These are phyloP conservation scores for Aramus guarauna DNA, from an alignment of 2,113 vertebrate genomes.

Conservation along the genomic window DNA sequence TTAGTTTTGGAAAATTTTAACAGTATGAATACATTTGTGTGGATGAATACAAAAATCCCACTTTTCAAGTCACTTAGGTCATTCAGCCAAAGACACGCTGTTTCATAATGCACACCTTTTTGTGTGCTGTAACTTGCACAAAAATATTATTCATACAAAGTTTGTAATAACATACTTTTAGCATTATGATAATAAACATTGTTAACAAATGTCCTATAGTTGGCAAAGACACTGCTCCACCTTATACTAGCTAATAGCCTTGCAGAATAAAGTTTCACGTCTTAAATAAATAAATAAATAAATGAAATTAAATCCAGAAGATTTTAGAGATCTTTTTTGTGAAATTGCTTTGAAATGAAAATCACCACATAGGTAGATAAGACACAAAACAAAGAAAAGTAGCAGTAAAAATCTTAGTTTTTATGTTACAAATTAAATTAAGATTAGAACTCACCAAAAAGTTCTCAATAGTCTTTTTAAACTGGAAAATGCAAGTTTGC, in stretches of 20 bases:
- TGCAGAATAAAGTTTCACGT: conserved; percentile 56
- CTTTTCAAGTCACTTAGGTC: conserved; percentile 36
- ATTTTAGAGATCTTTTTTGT: conserved; percentile 31
- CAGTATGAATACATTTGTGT: conserved; percentile 21
- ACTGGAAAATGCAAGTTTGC: neutral
- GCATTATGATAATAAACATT: conserved; percentile 73
- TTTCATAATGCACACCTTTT: conserved; percentile 68
- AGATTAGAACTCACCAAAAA: neutral
- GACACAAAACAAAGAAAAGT: neutral
- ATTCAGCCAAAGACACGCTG: neutral
- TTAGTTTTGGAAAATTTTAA: conserved; percentile 23
- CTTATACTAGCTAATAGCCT: conserved; percentile 17
- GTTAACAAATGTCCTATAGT: conserved; percentile 52
- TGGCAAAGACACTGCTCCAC: neutral
- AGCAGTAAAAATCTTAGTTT: neutral
- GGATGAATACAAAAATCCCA: conserved; percentile 41
- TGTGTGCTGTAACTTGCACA: conserved; percentile 33
- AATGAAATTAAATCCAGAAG: conserved; percentile 15
- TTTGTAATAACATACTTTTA: conserved; percentile 66
- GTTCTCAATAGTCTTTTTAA: neutral
- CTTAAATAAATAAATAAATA: neutral
- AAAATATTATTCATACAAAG: conserved; percentile 64
- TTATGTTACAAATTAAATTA: neutral
- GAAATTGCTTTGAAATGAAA: neutral
- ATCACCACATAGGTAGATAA: neutral